These are phyloP conservation scores for Hylaea fasciaria DNA, from an alignment of 2,888 invertebrate genomes.

Conservation along the genomic window DNA sequence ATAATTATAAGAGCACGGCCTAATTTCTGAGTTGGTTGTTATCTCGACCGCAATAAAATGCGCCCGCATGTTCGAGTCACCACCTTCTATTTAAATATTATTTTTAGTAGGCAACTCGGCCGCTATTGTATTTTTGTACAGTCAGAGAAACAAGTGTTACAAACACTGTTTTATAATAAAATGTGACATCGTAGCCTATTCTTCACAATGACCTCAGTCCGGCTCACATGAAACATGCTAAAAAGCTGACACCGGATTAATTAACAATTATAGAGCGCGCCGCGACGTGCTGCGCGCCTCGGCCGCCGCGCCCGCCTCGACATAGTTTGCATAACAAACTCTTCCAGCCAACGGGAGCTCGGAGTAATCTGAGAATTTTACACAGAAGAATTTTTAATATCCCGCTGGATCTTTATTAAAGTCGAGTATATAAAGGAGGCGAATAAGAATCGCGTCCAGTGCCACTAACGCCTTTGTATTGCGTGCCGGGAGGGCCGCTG, in stretches of 20 bases:
- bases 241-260: constrained; percentile 18
- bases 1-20: no score
- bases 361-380: constrained; percentile 56
- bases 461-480: constrained; percentile 62
- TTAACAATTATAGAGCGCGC: constrained; percentile 23
- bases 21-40: no score
- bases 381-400: constrained; percentile 78
- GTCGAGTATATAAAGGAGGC: constrained; percentile 59
- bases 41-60: no score
- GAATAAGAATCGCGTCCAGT: constrained; percentile 55
- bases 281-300: constrained; percentile 11
- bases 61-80: no score
- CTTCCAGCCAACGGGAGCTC: constrained; percentile 37
- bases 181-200: background rate
- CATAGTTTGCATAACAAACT: constrained; percentile 63
- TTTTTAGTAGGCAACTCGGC: no score
- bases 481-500: constrained; percentile 39
- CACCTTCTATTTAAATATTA: no score
- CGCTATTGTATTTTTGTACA: no score
- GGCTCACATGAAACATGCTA: background rate
- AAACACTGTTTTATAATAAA: no score
- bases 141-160: no score
- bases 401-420: constrained; percentile 74
- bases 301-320: constrained; percentile 15
- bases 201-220: background rate